Evolutionary conservation across 35 echinoderm and acorn worm species (phyloP), one percentile per base, ranked within the genome.

Genomic region (Patiria miniata): DNA sequence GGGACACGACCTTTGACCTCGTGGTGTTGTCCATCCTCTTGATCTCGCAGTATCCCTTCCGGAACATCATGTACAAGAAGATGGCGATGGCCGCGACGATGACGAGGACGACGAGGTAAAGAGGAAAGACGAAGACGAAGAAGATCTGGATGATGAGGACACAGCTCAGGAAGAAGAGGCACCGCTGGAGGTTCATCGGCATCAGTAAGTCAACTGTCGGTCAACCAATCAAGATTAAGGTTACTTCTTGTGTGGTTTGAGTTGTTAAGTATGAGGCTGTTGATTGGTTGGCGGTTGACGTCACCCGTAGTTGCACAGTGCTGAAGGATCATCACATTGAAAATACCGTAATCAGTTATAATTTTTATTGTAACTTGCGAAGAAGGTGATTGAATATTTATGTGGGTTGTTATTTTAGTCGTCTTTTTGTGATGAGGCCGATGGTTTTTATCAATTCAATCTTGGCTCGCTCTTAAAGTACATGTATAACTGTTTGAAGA

Each of bases 21-120:
- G 79, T 88, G 0, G 59, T 65, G 47, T 90, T 86, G 38, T 95
- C 93, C 69, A 95, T 37, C 8, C 78, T 52, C 73, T 95, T 91
- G 15, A 91, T 78, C 36, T 95, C 58, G 28, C 80, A 85, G 32
- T 88, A 83, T 17, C 89, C 89, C 26, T 84, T 42, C 26, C 89
- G 78, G 61, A 91, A 95, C 34, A 85, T 86, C 1, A 79, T 30
- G 17, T 80, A 80, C 78, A 85, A 85, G 30, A 85, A 39, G 17
- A 84, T 51, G 39, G 52, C 87, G 7, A 91, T 37, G 22, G 76
- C 51, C 15, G 88, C 2, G 16, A 95, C 34, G 6, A 88, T 22
- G 0, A 79, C 81, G 15, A 95, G 19, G 21, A 73, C 79, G 38
- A 87, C 23, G 51, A 84, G 37, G 77, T 82, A 91, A 52, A 68